Base-by-base conservation (phyloP, 2,113 vertebrate genomes). In the Ochotona curzoniae region DNA sequence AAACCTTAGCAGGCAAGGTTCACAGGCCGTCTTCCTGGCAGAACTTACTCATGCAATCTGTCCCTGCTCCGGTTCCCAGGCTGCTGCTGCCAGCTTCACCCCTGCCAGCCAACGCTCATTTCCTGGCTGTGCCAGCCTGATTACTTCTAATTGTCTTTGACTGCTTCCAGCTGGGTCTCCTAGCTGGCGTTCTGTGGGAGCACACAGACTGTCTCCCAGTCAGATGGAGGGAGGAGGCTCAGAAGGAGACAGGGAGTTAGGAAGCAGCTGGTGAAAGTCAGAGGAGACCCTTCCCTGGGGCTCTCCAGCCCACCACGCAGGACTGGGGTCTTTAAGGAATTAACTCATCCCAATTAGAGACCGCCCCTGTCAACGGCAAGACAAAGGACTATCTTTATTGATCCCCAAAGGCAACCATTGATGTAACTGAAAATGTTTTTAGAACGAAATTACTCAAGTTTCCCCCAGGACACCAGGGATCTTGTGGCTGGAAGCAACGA, bases 91-190 rank as follows among this genome's bases (percentile, higher is more conserved):
- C 92, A 92, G 85, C 89, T 89, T 70, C n/a, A 38, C 69, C 93
- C 64, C 83, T 82, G 70, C 75, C 49, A 79, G 93, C 93, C 87
- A 91, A 61, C 80, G 92, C 91, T 76, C 87, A 93, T 70, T 96
- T 95, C 89, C 93, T 84, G 94, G 93, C 94, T 0, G 11, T 84
- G 91, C 93, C 95, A 95, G 94, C 66, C 38, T 81, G 95, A 95
- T 96, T 90, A 86, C 88, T 94, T 92, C 89, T 96, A 95, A 96
- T 95, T 96, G 96, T 87, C 95, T 95, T 30, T 81, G 92, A 92
- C 94, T 96, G 97, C 92, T 87, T 96, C 96, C 97, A 96, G 95
- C 95, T 96, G 97, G 92, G 97, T 38, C 94, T 90, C 70, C 32
- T 70, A 38, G 76, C 92, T 83, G 89, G 83, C 12, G 1, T 94